These are phyloP conservation scores for Pangasius sanitwongsei DNA, from an alignment of 2,797 vertebrate genomes.

Conservation along the genomic window DNA sequence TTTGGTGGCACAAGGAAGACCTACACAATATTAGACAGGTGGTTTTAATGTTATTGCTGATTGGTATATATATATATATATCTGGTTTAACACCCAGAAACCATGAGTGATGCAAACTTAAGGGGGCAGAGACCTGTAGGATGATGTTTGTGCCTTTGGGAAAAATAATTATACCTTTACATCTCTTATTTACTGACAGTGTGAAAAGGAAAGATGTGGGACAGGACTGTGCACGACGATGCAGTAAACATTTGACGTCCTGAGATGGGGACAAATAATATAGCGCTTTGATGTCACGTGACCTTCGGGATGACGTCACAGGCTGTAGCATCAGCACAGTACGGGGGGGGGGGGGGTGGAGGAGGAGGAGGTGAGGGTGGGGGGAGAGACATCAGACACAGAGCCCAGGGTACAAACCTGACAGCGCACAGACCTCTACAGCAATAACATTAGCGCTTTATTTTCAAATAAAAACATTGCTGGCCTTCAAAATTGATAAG, in stretches of 20 bases:
- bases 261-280: not conserved
- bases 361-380: constrained; percentile 29
- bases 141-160: too few species aligned
- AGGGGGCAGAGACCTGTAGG: too few species aligned
- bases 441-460: not conserved
- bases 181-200: too few species aligned
- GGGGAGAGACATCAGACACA: constrained; percentile 33
- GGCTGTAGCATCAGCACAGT: not conserved
- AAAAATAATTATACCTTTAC: too few species aligned
- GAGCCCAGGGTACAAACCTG: not conserved
- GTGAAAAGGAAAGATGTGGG: not conserved
- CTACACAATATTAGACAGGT: too few species aligned
- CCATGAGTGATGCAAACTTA: too few species aligned
- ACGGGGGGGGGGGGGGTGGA: constrained; percentile 34
- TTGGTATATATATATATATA: too few species aligned
- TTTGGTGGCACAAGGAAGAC: too few species aligned
- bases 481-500: not conserved
- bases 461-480: not conserved
- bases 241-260: too few species aligned
- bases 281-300: constrained; percentile 45
- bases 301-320: constrained; percentile 47
- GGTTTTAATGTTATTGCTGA: too few species aligned
- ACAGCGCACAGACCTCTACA: not conserved
- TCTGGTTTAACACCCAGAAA: too few species aligned
- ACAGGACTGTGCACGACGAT: not conserved